phyloP scores from a whole-genome alignment of 2,113 vertebrate species.

The Caretta caretta region DNA sequence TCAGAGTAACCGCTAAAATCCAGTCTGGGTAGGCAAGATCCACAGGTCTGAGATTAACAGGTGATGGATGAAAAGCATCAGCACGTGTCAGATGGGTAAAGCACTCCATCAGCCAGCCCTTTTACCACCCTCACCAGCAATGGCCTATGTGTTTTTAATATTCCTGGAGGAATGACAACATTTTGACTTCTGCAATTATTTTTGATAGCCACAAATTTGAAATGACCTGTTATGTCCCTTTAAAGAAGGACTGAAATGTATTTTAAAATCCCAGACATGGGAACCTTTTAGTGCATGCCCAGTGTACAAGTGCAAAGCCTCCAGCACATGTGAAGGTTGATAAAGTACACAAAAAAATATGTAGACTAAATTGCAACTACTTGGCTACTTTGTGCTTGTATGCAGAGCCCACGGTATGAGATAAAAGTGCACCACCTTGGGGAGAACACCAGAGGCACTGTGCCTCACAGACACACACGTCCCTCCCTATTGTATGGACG shows the following conservation, averaged over 20 bases:
- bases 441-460: neutral
- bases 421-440: neutral
- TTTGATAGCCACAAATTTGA: neutral
- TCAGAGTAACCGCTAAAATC: neutral
- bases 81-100: neutral
- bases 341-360: neutral
- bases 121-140: neutral
- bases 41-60: neutral
- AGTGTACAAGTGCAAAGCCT: neutral
- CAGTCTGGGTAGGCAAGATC: neutral
- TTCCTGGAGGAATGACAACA: accelerated
- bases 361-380: neutral
- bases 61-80: neutral
- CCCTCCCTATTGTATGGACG: neutral
- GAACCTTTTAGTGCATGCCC: neutral
- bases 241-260: neutral
- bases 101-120: neutral
- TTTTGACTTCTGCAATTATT: neutral
- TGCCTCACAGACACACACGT: neutral
- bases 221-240: neutral
- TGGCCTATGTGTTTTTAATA: neutral
- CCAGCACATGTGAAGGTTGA: accelerated
- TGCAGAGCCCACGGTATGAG: neutral
- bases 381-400: neutral
- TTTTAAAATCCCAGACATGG: neutral